A percentile compares a stretch with the other conserved stretches of the same genome.
Evolutionary conservation across 2,888 invertebrate species (phyloP).

Genomic region (Mythimna impura): DNA sequence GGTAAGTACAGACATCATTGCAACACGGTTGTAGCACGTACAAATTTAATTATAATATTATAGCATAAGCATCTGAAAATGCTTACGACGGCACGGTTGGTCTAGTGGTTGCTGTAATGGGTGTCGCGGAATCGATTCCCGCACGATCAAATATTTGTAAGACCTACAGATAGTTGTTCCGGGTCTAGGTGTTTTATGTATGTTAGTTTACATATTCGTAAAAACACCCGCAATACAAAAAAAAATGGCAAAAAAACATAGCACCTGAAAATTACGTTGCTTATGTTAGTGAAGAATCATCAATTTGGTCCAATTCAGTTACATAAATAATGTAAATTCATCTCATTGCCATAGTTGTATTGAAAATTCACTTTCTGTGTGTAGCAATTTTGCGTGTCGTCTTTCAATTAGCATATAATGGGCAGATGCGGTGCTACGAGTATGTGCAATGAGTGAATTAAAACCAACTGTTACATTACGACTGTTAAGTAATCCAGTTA

Average conservation of each 20-base stretch:
- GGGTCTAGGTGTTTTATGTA: too few species aligned
- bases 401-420: conserved; percentile 84
- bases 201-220: too few species aligned
- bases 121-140: too few species aligned
- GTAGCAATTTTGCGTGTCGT: conserved; percentile 79
- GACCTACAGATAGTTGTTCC: too few species aligned
- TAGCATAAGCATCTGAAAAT: too few species aligned
- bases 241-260: neutral
- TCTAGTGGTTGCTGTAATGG: too few species aligned
- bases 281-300: neutral
- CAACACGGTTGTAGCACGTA: too few species aligned
- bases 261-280: neutral
- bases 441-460: conserved; percentile 78
- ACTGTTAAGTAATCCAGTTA: conserved; percentile 74
- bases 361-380: conserved; percentile 69
- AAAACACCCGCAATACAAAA: too few species aligned
- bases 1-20: neutral
- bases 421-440: conserved; percentile 62
- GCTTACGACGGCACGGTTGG: too few species aligned
- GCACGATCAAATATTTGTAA: too few species aligned
- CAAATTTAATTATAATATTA: too few species aligned
- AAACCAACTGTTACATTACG: conserved; percentile 76
- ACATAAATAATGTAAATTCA: conserved; percentile 18
- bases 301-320: conserved; percentile 11
- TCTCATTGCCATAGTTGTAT: conserved; percentile 35